Evolutionary conservation across 2,113 vertebrate species (phyloP).

Genomic region (Pyxicephalus adspersus): DNA sequence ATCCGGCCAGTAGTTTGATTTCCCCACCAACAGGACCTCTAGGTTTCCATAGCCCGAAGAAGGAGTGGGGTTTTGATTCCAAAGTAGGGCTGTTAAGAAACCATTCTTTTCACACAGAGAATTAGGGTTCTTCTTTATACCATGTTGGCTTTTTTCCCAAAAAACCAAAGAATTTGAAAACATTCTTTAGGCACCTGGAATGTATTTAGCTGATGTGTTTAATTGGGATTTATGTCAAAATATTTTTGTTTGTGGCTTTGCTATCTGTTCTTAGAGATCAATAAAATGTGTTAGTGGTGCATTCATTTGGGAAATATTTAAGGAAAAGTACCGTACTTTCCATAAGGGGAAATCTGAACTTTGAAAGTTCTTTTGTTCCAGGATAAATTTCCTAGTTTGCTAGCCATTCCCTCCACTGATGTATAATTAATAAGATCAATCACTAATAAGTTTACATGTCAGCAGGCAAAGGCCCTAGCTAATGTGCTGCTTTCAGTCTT

Average conservation of each 20-base stretch:
- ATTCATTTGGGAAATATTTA: conserved; percentile 28
- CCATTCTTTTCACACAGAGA: no score
- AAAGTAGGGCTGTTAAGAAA: no score
- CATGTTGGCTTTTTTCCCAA: no score
- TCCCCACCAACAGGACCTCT: no score
- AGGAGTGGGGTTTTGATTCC: no score
- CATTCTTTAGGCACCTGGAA: no score
- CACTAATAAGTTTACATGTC: conserved; percentile 8
- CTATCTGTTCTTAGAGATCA: conserved; percentile 35
- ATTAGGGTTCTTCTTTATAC: no score
- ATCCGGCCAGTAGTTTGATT: no score
- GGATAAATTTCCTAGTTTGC: neutral
- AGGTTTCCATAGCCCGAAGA: no score
- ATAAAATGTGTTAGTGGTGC: conserved; percentile 26
- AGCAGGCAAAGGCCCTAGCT: neutral
- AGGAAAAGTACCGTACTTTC: neutral
- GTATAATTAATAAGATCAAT: conserved; percentile 35
- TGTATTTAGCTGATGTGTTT: no score
- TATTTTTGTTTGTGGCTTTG: conserved; percentile 42
- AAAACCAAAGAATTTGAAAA: no score
- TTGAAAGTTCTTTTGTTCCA: conserved; percentile 5
- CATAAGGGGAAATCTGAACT: neutral
- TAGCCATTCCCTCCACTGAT: conserved; percentile 3
- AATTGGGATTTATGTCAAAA: conserved; percentile 9
- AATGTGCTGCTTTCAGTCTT: neutral